Base-by-base conservation (phyloP, 2,113 vertebrate species). In the Sciurus niger region DNA sequence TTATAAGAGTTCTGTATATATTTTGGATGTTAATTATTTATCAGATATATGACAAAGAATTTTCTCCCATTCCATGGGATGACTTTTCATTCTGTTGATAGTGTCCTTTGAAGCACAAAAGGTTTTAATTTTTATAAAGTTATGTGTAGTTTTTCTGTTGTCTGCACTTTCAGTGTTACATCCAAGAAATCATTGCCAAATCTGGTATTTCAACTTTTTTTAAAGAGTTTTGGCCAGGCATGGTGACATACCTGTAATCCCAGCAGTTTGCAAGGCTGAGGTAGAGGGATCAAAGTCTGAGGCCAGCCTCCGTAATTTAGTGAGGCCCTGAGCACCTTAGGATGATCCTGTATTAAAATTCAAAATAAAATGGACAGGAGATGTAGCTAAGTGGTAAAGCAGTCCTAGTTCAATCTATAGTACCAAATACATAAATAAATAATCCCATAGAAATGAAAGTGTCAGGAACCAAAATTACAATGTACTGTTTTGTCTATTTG, bases 71-170 rank as follows among this genome's bases (percentile, higher is more conserved):
- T 89, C 3, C 65, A 10, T 30, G 34, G 22, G 46, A 91, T 85
- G 40, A 16, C 34, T 84, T 82, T 85, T 82, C 17, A 87, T 72
- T 89, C 48, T 51, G 48, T 63, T 87, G 9, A 37, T 55, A 46
- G 4, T 58, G 10, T 85, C 34, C 20, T 14, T 77, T 16, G n/a
- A 34, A 55, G 10, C 40, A 55, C 0, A 68, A 40, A 84, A 48
- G 14, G 14, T 51, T 94, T 94, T 79, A 18, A 32, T n/a, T 84
- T 88, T 86, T 73, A 20, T 78, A 6, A 92, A 80, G n/a, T 92
- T 18, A 51, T 73, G 25, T 16, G 70, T 83, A 70, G 88, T 92
- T 72, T 58, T 34, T 24, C 53, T 7, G 1, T 65, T 32, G 18
- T 18, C 25, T 93, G 46, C 86, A n/a, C 2, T 74, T 92, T 82